Conservation (phyloP, 1,140 invertebrate genomes). For the Drosophila eugracilis region DNA sequence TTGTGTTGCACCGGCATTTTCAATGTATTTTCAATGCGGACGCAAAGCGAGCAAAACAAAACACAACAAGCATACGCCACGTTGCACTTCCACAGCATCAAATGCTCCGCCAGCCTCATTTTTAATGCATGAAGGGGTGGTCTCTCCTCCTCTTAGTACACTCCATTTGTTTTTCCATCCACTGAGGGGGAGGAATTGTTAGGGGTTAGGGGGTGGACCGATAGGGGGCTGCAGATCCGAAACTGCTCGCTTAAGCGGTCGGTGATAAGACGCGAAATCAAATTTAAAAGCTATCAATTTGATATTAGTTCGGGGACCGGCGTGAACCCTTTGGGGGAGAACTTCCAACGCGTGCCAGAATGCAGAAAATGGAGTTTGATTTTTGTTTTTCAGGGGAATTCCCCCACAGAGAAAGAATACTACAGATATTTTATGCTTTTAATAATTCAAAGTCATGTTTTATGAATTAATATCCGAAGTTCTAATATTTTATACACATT, state of each 20-base stretch:
- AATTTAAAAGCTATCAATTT: constrained; percentile 84
- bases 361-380: constrained; percentile 47
- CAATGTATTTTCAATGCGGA: constrained; percentile 48
- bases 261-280: constrained; percentile 81
- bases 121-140: constrained; percentile 57
- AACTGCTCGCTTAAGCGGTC: constrained; percentile 65
- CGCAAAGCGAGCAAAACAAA: constrained; percentile 28
- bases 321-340: constrained; percentile 45
- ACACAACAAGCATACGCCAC: constrained; percentile 58
- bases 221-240: constrained; percentile 8
- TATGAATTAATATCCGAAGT: no score
- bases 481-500: no score
- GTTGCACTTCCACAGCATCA: constrained; percentile 59
- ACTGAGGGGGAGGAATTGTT: not conserved
- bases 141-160: constrained; percentile 11
- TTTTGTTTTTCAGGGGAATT: not conserved
- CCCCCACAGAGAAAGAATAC: constrained; percentile 7
- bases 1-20: constrained; percentile 37
- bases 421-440: not conserved
- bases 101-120: constrained; percentile 68
- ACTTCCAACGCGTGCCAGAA: constrained; percentile 59
- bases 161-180: constrained; percentile 51
- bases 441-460: no score
- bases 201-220: not conserved
- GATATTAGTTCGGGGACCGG: constrained; percentile 76